Base-by-base conservation (phyloP, 1,140 invertebrate genomes). In the Drosophila baimaii region DNA sequence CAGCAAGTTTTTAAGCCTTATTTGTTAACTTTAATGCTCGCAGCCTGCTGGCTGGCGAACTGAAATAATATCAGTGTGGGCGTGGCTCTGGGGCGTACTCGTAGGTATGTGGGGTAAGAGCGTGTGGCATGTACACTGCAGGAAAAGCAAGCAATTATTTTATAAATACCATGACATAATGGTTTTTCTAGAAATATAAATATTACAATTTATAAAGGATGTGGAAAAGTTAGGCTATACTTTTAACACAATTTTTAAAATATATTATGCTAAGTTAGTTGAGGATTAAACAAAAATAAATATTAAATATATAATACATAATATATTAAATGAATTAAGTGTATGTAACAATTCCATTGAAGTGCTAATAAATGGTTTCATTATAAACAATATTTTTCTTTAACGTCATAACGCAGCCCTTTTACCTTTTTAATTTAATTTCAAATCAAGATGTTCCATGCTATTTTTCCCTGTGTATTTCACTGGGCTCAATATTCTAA, bases 1-100 rank as follows among this genome's bases (percentile, higher is more conserved):
- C 77, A 80, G 74, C 69, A 83, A 78, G 77, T 89, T 89, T 84
- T 89, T 89, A 88, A 88, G 73, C 84, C 70, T 74, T 89, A 75
- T 88, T 88, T 88, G 84, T 88, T 89, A 80, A 69, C 62, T 84
- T 89, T 89, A 89, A 84, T 78, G 46, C 80, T 25, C 23, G 19
- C 10, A 56, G 58, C 37, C 55, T 51, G 23, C 44, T 29, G 19
- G 59, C 47, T 65, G 49, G 44, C 44, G 46, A 23, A 37, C 70
- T 39, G 19, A 75, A 46, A 39, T 54, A 68, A 74, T 64, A 61
- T 39, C 19, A 35, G 21, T 17, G 59, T 39, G 44, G 70, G 61
- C 70, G 70, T 65, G 52, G 58, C 19, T 8, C 3, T 5, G 19
- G 57, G 23, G 35, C 23, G 23, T 13, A 43, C 10, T 19, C 10